Base-by-base conservation (phyloP, 2,797 vertebrate genomes). In the Liparis tanakae region DNA sequence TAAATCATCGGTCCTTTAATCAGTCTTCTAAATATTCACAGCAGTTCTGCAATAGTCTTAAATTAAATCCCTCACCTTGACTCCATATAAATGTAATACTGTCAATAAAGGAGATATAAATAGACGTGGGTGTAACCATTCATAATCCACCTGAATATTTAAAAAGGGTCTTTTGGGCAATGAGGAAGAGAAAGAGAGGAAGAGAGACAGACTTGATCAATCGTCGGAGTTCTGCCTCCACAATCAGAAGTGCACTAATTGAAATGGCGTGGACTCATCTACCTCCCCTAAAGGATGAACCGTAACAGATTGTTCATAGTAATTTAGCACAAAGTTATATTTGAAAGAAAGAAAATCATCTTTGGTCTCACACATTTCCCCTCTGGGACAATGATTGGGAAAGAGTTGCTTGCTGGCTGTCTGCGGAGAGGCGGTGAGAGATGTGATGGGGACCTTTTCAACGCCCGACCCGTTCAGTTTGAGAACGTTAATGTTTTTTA, bases 391-490 rank as follows among this genome's bases (percentile, higher is more conserved):
- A 93, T 96, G 96, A 97, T 94, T 95, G 96, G 96, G 95, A 95
- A 95, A 95, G 94, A 94, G 94, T 93, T 95, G 96, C 95, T 96
- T 96, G 95, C 95, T 74, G 71, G 82, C 85, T 85, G 84, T 91
- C 90, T 74, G 72, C 44, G 46, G 72, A 84, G 73, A 70, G 63
- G 70, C 95, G 89, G 95, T 92, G 94, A 94, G 95, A 96, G 97
- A 97, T 96, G 97, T 97, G 97, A 96, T 96, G 93, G 96, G 97
- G 96, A 97, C 96, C 96, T 97, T 98, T 97, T 96, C 96, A 96
- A 91, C 92, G 95, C 93, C 95, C 93, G 95, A 72, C 69, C 95
- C 94, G 90, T 94, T 96, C 96, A 94, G 95, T 94, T 94, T 95
- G 96, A 96, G 96, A 97, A 97, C 96, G 95, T 96, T 97, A 96